Conservation (phyloP, 1,140 invertebrate genomes). For the Sitobion miscanthi region DNA sequence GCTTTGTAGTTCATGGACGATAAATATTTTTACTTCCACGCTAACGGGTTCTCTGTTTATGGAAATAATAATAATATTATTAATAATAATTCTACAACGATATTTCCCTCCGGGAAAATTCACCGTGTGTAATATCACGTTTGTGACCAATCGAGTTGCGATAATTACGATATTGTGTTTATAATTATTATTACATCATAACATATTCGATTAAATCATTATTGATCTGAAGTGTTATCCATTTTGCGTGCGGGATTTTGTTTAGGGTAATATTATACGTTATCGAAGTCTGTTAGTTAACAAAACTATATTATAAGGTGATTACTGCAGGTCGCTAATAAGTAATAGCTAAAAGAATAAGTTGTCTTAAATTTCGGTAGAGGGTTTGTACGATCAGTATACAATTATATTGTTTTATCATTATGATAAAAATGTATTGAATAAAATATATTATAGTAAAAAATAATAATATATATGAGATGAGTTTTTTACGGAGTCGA, state of each 20-base stretch:
- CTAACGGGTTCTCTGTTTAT: not conserved
- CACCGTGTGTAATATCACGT: not conserved
- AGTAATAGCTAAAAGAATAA: not conserved
- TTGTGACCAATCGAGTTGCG: not conserved
- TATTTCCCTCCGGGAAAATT: not conserved
- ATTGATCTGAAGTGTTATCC: not conserved
- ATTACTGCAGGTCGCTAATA: no score
- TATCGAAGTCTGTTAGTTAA: not conserved
- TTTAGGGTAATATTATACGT: not conserved
- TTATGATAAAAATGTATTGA: not conserved
- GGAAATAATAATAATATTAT: not conserved
- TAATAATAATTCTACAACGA: not conserved
- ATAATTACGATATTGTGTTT: not conserved
- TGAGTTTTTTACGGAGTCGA: not conserved
- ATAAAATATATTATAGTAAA: not conserved
- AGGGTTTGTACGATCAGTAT: not conserved
- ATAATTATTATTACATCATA: not conserved
- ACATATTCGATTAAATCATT: not conserved
- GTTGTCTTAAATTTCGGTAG: not conserved
- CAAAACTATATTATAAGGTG: no score
- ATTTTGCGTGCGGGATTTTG: not conserved
- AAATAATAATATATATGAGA: not conserved
- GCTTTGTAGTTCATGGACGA: constrained; percentile 14
- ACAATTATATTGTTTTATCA: no score
- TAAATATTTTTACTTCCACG: constrained; percentile 26